These are phyloP conservation scores for Poeciliopsis paucimaculata DNA, from an alignment of 2,797 vertebrate species.

Conservation along the genomic window DNA sequence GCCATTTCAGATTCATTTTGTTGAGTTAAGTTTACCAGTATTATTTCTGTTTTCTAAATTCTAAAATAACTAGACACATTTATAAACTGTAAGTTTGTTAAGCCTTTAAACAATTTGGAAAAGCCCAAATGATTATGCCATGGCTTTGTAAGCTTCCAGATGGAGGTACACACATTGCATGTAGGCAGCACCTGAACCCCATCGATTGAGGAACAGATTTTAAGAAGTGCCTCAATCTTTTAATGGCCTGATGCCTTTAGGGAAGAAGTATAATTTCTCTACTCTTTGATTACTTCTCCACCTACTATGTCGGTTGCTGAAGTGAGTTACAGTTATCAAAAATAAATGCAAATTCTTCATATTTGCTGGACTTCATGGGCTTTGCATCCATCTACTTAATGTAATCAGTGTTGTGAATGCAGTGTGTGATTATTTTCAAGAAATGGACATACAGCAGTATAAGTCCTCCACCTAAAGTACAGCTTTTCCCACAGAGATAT, in stretches of 20 bases:
- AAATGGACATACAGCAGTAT: neutral
- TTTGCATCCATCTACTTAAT: neutral
- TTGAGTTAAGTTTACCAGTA: neutral
- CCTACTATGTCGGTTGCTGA: neutral
- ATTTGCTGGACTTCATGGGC: neutral
- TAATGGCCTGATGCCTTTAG: neutral
- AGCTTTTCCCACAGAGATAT: neutral
- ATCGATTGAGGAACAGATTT: neutral
- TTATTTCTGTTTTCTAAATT: neutral
- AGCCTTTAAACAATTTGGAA: neutral
- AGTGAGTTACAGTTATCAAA: neutral
- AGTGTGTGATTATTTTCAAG: neutral
- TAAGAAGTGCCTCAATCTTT: neutral
- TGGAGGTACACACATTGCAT: too few relatives aligned
- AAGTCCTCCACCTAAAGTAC: neutral
- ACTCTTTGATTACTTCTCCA: neutral
- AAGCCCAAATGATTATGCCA: too few relatives aligned
- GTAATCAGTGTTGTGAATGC: neutral
- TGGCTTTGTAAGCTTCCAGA: too few relatives aligned
- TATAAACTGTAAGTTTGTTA: neutral
- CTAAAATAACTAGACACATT: neutral
- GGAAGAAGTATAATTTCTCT: neutral
- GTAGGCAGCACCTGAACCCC: too few relatives aligned
- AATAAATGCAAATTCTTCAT: neutral
- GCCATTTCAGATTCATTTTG: neutral